Evolutionary conservation across 1,140 invertebrate species (phyloP), one percentile per base, ranked within the genome.

Genomic region (Vanessa tameamea): DNA sequence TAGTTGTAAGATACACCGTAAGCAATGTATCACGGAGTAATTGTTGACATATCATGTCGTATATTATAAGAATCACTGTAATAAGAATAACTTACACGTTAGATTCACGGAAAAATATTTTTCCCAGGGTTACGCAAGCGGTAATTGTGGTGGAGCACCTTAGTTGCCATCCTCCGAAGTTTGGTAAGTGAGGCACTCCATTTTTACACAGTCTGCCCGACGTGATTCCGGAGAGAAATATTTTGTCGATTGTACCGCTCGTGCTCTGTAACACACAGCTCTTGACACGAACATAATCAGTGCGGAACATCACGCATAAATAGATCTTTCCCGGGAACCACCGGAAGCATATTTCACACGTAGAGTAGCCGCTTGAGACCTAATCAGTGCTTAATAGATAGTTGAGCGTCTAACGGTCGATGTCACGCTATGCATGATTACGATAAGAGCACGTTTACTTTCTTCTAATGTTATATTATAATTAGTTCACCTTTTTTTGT

Each of bases 91-190:
- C 87, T 90, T 90, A 88, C 91, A 92, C 89, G 89, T 90, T 92
- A 91, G 89, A 92, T 91, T 92, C 89, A 92, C 91, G 91, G 89
- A 92, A 91, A 87, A 92, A 92, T 92, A 92, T 92, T 92, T 92
- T 92, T 88, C 91, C 91, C 91, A 92, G 91, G 91, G 89, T 92
- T 92, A 91, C 91, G 91, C 91, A 91, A 91, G 91, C 91, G 91
- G 91, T 92, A 91, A 87, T 91, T 91, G 89, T 92, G 91, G 91
- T 92, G 91, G 91, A 92, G 91, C 86, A 91, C 91, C 91, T 92
- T 92, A 91, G 85, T 92, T 92, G 91, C 91, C 89, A 92, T 92
- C 91, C 84, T 88, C 88, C 86, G 88, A 90, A 90, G 89, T 92
- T 91, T 91, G 91, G 91, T 92, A 91, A 92, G 91, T 92, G 89